Percentiles rank a stretch among this genome's conserved stretches.
These are phyloP conservation scores for Pollenia amentaria DNA, from an alignment of 2,888 invertebrate species.

Conservation along the genomic window DNA sequence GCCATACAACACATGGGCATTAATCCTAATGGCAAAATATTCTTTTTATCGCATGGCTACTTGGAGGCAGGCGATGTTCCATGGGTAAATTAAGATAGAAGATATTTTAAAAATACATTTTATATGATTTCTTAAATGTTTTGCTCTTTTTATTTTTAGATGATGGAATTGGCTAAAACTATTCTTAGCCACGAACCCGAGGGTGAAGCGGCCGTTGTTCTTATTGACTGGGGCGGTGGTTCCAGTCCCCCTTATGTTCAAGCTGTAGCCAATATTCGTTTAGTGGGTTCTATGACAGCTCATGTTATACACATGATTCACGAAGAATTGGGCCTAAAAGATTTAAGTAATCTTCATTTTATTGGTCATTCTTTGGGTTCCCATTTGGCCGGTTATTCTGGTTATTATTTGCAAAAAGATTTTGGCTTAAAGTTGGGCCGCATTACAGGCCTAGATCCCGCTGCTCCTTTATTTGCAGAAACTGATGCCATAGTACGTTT, in stretches of 20 bases:
- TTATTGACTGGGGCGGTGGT: constrained; percentile 94
- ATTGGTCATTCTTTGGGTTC: constrained; percentile 95
- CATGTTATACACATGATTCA: constrained; percentile 87
- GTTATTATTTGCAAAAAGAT: constrained; percentile 89
- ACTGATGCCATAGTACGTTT: constrained; percentile 92
- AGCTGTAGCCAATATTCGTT: constrained; percentile 95
- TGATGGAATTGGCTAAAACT: constrained; percentile 89
- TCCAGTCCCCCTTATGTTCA: constrained; percentile 95
- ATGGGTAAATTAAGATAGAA: constrained; percentile 87
- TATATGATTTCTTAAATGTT: too few species aligned
- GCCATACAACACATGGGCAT: constrained; percentile 88
- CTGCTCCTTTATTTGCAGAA: constrained; percentile 95
- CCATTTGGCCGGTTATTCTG: constrained; percentile 94
- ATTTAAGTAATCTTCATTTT: constrained; percentile 90
- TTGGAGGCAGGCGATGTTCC: constrained; percentile 92
- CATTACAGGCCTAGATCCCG: constrained; percentile 95
- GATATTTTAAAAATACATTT: neutral
- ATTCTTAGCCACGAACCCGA: constrained; percentile 88
- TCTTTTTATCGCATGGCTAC: constrained; percentile 94
- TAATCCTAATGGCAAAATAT: constrained; percentile 88
- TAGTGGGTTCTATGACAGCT: constrained; percentile 93
- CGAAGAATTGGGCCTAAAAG: constrained; percentile 85
- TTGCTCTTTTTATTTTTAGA: constrained; percentile 83
- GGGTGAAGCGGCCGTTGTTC: constrained; percentile 90
- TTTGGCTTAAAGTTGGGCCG: constrained; percentile 90